Percentiles rank a stretch among this genome's conserved stretches.
Conservation (phyloP, 2,797 vertebrate genomes). For the Octomys mimax region DNA sequence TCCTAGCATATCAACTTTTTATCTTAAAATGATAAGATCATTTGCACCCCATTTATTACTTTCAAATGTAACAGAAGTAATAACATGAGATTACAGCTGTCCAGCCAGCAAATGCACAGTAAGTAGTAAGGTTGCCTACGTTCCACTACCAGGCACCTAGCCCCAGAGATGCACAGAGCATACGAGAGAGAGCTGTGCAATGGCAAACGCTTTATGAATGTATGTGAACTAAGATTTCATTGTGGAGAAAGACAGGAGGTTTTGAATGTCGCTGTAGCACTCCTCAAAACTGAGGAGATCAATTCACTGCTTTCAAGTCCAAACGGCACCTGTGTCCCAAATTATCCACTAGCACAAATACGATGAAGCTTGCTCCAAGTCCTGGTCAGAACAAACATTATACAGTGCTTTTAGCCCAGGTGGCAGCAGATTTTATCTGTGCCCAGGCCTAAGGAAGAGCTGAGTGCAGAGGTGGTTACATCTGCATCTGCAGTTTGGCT, state of each 20-base stretch:
- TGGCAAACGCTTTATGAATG: constrained; percentile 1
- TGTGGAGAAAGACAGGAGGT: constrained; percentile 48
- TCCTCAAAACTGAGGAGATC: constrained; percentile 47
- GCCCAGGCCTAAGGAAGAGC: constrained; percentile 80
- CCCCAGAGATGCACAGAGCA: background rate
- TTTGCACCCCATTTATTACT: background rate
- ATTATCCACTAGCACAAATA: constrained; percentile 84
- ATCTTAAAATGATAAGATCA: background rate
- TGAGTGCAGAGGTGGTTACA: constrained; percentile 83
- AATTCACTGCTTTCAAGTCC: constrained; percentile 70
- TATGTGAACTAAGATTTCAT: constrained; percentile 60
- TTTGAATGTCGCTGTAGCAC: constrained; percentile 67
- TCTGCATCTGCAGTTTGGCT: constrained; percentile 68
- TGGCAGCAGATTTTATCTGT: constrained; percentile 83
- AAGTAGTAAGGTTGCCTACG: background rate
- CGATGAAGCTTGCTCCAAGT: constrained; percentile 73
- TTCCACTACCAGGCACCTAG: background rate
- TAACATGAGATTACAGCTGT: constrained; percentile 18
- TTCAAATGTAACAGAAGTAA: background rate
- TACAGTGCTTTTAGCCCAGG: constrained; percentile 79
- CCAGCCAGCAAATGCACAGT: background rate
- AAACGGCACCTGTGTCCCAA: constrained; percentile 85
- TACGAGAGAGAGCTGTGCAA: background rate
- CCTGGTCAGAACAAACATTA: constrained; percentile 84
- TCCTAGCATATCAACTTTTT: background rate